Evolutionary conservation across 2,797 vertebrate species (phyloP).

Genomic region (Anguilla obscura): DNA sequence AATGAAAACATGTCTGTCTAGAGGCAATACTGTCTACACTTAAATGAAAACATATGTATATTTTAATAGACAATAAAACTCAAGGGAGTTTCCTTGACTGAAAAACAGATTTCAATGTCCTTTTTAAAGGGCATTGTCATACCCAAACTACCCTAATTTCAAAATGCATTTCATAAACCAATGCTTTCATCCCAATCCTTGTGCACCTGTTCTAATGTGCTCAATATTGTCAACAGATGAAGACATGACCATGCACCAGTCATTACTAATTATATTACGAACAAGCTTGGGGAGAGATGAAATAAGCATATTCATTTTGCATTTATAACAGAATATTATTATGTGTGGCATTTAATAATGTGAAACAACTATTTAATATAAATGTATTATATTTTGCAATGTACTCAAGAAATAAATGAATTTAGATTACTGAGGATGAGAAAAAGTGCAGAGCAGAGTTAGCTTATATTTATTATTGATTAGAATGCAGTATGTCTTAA

Average conservation of each 20-base stretch:
- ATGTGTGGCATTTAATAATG: too few relatives aligned
- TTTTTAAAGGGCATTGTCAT: background rate
- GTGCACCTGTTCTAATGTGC: background rate
- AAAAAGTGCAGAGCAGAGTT: background rate
- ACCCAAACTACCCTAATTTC: background rate
- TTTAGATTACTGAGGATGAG: background rate
- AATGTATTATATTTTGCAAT: too few relatives aligned
- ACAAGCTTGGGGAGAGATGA: background rate
- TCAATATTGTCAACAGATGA: background rate
- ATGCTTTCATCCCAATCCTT: background rate
- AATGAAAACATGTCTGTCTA: background rate
- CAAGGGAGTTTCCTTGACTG: background rate
- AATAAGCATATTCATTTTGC: too few relatives aligned
- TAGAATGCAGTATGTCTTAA: background rate
- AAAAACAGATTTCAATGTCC: background rate
- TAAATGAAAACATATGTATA: background rate
- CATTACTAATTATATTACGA: background rate
- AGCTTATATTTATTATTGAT: background rate
- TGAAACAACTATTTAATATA: too few relatives aligned
- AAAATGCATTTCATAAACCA: background rate
- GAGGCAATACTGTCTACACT: background rate
- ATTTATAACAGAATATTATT: too few relatives aligned
- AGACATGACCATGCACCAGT: background rate
- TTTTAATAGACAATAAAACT: background rate
- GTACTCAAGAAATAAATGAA: too few relatives aligned